These are phyloP conservation scores for Girardinus metallicus DNA, from an alignment of 2,797 vertebrate species.

Conservation along the genomic window DNA sequence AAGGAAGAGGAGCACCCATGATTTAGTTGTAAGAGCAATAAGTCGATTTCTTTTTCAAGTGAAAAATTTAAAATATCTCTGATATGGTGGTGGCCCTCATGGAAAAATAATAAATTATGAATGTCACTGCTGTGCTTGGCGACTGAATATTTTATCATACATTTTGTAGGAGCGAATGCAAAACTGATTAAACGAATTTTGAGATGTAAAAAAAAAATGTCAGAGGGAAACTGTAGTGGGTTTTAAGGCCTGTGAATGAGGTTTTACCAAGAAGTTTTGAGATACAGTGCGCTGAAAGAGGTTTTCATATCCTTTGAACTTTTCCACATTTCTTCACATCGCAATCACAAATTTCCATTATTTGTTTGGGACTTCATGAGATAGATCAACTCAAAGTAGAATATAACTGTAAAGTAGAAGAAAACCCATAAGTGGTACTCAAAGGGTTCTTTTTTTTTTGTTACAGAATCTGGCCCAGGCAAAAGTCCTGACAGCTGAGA, in stretches of 20 bases:
- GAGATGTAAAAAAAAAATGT: not conserved
- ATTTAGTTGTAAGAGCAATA: constrained; percentile 23
- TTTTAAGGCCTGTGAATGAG: constrained; percentile 6
- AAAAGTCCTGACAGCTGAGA: not conserved
- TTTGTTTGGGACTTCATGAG: not conserved
- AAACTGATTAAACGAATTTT: constrained; percentile 19
- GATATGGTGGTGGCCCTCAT: constrained; percentile 25
- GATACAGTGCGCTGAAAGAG: not conserved
- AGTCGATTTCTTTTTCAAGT: constrained; percentile 28
- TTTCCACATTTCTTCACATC: not conserved
- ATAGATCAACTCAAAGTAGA: not conserved
- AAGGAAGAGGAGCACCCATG: constrained; percentile 4
- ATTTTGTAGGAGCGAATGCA: constrained; percentile 23
- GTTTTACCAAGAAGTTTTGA: constrained; percentile 1
- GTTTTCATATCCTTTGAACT: not conserved
- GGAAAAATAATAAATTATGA: constrained; percentile 37
- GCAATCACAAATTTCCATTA: not conserved
- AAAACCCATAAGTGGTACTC: not conserved
- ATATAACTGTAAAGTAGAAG: not conserved
- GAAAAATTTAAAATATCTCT: constrained; percentile 38
- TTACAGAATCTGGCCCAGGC: not conserved
- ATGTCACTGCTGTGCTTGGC: constrained; percentile 26
- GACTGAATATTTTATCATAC: constrained; percentile 44
- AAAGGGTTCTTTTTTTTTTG: not conserved
- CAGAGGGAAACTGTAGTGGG: not conserved